Percentiles rank a stretch among this genome's conserved stretches.
Conservation (phyloP, 1,140 invertebrate genomes). For the Anthonomus grandis region DNA sequence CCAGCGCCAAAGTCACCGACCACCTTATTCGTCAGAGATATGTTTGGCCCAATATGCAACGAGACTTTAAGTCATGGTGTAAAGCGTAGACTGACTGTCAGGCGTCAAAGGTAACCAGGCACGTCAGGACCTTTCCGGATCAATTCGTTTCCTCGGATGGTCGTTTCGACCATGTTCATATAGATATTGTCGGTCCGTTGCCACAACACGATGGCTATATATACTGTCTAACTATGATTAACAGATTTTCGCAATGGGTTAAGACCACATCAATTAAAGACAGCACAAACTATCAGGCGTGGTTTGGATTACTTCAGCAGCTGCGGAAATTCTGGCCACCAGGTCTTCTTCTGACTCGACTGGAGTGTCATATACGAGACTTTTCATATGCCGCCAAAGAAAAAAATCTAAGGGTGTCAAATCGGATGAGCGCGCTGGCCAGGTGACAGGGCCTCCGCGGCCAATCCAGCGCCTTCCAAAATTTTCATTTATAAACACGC, state of each 20-base stretch:
- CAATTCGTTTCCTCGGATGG: conserved; percentile 8
- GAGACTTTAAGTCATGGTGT: conserved; percentile 18
- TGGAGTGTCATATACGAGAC: too few species aligned
- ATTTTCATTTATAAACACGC: too few species aligned
- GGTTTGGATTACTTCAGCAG: too few species aligned
- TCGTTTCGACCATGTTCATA: conserved; percentile 45
- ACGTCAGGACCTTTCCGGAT: conserved; percentile 3
- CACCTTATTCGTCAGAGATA: conserved; percentile 17
- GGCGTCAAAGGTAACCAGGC: conserved; percentile 31
- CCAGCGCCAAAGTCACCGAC: conserved; percentile 28
- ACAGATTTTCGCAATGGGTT: conserved; percentile 51
- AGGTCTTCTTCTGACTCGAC: too few species aligned
- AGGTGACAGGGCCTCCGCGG: too few species aligned
- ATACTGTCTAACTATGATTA: conserved; percentile 50
- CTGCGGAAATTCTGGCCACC: too few species aligned
- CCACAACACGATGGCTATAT: conserved; percentile 37
- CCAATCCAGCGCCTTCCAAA: too few species aligned
- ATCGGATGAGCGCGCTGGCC: too few species aligned
- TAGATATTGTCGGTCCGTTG: conserved; percentile 53
- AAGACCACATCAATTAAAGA: conserved; percentile 47
- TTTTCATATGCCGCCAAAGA: too few species aligned
- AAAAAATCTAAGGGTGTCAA: too few species aligned
- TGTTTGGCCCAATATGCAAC: conserved; percentile 34
- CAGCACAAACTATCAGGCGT: too few species aligned
- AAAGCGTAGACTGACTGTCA: conserved; percentile 33